Conservation (phyloP, 2,888 invertebrate species). For the Agriotes lineatus region DNA sequence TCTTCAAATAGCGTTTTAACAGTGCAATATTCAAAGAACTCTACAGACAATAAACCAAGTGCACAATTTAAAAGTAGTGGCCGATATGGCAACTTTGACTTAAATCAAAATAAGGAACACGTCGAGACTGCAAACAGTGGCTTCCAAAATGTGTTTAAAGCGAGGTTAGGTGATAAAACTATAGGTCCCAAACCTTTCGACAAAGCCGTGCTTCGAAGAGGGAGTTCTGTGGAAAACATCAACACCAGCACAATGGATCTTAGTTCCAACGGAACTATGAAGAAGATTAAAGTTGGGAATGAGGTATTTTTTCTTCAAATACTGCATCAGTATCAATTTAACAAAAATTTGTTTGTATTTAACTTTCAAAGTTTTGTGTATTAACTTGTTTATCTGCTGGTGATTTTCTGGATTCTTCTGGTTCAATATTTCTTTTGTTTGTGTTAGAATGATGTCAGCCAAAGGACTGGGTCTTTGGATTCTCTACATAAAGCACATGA, state of each 20-base stretch:
- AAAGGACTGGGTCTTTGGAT: slow-evolving; percentile 62
- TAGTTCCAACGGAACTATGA: slow-evolving; percentile 58
- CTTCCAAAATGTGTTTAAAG: slow-evolving; percentile 37
- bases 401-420: slow-evolving; percentile 12
- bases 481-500: slow-evolving; percentile 60
- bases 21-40: slow-evolving; percentile 53
- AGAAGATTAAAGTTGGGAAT: slow-evolving; percentile 63
- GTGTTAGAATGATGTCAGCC: slow-evolving; percentile 58
- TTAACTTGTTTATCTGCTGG: neutral
- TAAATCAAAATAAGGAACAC: slow-evolving; percentile 48
- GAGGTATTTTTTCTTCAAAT: slow-evolving; percentile 57
- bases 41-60: slow-evolving; percentile 35
- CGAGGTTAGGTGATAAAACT: slow-evolving; percentile 47
- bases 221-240: slow-evolving; percentile 62
- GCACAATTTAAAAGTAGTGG: slow-evolving; percentile 31
- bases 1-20: slow-evolving; percentile 53
- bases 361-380: neutral
- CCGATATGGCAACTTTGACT: slow-evolving; percentile 42
- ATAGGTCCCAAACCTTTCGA: slow-evolving; percentile 38
- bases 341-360: neutral
- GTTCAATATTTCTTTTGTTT: slow-evolving; percentile 35
- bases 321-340: neutral
- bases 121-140: slow-evolving; percentile 42
- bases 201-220: slow-evolving; percentile 53
- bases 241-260: slow-evolving; percentile 57